phyloP scores from a whole-genome alignment of 2,797 vertebrate species.

The Antrozous pallidus region DNA sequence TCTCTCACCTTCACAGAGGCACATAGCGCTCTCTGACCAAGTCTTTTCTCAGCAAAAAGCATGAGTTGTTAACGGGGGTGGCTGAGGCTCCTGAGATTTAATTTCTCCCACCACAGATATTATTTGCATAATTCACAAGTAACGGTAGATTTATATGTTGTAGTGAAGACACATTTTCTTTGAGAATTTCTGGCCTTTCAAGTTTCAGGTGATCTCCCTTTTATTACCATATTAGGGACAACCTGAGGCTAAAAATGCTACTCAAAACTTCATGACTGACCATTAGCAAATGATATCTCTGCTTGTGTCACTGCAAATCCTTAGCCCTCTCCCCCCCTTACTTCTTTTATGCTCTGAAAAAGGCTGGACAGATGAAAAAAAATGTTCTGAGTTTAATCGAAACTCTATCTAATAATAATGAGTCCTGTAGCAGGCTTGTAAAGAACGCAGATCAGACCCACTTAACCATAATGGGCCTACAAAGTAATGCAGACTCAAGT shows the following conservation, averaged over 20 bases:
- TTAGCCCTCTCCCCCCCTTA: not conserved
- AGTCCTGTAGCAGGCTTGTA: slow-evolving; percentile 76
- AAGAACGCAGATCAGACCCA: slow-evolving; percentile 79
- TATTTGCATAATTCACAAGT: not conserved
- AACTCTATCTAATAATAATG: slow-evolving; percentile 81
- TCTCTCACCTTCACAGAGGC: not conserved
- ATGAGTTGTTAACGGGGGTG: not conserved
- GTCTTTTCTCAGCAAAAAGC: not conserved
- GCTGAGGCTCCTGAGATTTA: not conserved
- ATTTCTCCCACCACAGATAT: not conserved
- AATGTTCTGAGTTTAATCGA: slow-evolving; percentile 73
- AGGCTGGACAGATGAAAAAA: slow-evolving; percentile 69
- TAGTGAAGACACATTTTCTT: not conserved
- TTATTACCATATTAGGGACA: not conserved
- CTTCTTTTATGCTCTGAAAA: slow-evolving; percentile 41
- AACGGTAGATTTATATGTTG: not conserved
- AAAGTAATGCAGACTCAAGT: slow-evolving; percentile 85
- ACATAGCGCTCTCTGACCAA: not conserved
- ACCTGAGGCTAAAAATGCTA: not conserved
- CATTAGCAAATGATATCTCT: not conserved
- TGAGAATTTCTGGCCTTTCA: not conserved
- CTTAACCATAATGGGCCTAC: slow-evolving; percentile 82
- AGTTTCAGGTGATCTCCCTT: not conserved
- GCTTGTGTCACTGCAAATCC: slow-evolving; percentile 31
- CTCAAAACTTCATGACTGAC: not conserved